phyloP scores from a whole-genome alignment of 2,888 invertebrate species.

The Achlya flavicornis region DNA sequence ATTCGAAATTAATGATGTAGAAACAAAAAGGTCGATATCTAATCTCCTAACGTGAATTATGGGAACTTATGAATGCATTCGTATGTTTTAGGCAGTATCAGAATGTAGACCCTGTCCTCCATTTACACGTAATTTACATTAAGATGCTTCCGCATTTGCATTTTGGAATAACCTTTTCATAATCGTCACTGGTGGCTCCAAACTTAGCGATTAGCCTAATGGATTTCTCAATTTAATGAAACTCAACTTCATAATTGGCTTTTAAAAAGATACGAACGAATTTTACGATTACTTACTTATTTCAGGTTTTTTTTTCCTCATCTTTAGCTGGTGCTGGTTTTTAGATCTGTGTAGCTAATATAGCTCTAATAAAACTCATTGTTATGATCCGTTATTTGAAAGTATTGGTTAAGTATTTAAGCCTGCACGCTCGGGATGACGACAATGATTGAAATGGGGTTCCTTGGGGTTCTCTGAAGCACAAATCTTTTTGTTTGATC shows the following conservation, averaged over 20 bases:
- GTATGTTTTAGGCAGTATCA: conserved; percentile 53
- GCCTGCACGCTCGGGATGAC: conserved; percentile 55
- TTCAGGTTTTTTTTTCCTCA: conserved; percentile 45
- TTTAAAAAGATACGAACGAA: conserved; percentile 69
- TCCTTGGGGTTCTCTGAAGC: conserved; percentile 57
- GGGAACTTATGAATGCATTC: conserved; percentile 57
- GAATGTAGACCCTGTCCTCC: conserved; percentile 60
- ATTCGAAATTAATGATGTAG: conserved; percentile 47
- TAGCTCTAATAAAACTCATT: conserved; percentile 39
- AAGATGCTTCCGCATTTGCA: conserved; percentile 75
- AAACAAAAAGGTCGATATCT: conserved; percentile 68
- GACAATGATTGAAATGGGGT: conserved; percentile 68
- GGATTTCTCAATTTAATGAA: conserved; percentile 79
- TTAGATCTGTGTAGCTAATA: conserved; percentile 37
- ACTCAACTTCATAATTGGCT: conserved; percentile 73
- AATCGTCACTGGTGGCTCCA: conserved; percentile 75
- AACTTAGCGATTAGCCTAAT: conserved; percentile 77
- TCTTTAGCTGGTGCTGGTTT: conserved; percentile 32
- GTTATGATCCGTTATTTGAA: conserved; percentile 48
- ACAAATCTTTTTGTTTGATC: conserved; percentile 80
- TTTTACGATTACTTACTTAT: conserved; percentile 58
- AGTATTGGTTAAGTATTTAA: conserved; percentile 62
- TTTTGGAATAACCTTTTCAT: conserved; percentile 75
- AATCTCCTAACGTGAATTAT: conserved; percentile 72
- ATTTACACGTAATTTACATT: conserved; percentile 80